These are phyloP conservation scores for Galbula dea DNA, from an alignment of 2,113 vertebrate genomes.

Conservation along the genomic window DNA sequence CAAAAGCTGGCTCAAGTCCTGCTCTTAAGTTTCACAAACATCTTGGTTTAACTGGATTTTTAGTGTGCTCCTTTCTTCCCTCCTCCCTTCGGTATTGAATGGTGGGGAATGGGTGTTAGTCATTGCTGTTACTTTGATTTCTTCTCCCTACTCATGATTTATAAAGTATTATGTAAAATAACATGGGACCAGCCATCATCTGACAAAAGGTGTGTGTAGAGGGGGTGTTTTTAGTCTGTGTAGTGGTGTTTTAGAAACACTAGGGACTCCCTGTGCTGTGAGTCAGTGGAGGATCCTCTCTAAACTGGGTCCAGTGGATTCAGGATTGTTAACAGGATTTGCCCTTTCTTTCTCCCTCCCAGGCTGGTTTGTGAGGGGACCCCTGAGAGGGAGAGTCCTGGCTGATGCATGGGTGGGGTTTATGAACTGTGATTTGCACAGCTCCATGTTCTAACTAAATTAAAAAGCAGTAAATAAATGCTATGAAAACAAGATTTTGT, in stretches of 20 bases:
- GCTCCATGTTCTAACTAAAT: slow-evolving; percentile 45
- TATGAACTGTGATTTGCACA: slow-evolving; percentile 52
- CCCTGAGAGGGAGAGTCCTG: background rate
- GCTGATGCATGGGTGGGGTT: slow-evolving; percentile 1
- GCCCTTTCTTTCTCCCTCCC: background rate
- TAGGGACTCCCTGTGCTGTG: background rate
- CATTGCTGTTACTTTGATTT: slow-evolving; percentile 27
- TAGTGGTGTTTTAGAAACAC: slow-evolving; percentile 6
- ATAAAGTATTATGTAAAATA: slow-evolving; percentile 14
- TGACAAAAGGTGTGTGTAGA: background rate
- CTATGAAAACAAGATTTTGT: background rate
- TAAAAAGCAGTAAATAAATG: slow-evolving; percentile 50
- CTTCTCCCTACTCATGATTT: background rate
- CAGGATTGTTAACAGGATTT: slow-evolving; percentile 5
- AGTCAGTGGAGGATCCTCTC: background rate
- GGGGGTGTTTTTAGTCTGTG: background rate
- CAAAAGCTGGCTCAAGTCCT: background rate
- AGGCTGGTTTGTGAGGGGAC: background rate
- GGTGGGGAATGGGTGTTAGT: slow-evolving; percentile 20
- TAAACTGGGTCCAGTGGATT: slow-evolving; percentile 1
- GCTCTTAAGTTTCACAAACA: background rate
- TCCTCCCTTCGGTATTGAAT: background rate
- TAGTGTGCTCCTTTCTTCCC: background rate
- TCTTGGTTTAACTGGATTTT: slow-evolving; percentile 20
- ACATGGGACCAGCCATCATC: slow-evolving; percentile 20